Evolutionary conservation across 2,113 vertebrate genomes (phyloP).

Genomic region (Euleptes europaea): DNA sequence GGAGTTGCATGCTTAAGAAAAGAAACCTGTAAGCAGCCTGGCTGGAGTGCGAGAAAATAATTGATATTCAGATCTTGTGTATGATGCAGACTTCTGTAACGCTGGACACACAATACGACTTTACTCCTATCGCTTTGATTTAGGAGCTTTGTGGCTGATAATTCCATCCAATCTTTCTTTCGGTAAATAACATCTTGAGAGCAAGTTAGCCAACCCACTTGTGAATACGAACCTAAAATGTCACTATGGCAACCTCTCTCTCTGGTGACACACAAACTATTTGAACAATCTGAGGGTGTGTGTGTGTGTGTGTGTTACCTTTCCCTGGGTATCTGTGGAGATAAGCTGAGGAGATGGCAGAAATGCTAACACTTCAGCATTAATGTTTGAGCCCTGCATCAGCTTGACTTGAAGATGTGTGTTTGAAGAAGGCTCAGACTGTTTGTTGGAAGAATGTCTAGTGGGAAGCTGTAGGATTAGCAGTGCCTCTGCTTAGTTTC

Average conservation of each 20-base stretch:
- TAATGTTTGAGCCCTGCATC: constrained; percentile 15
- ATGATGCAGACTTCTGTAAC: neutral
- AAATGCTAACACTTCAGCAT: constrained; percentile 23
- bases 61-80: neutral
- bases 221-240: constrained; percentile 29
- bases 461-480: neutral
- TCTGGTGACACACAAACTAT: constrained; percentile 33
- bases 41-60: neutral
- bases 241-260: constrained; percentile 1
- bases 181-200: constrained; percentile 36
- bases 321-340: neutral
- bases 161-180: neutral
- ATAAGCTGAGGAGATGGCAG: constrained; percentile 18
- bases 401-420: constrained; percentile 35
- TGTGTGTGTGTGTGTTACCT: constrained; percentile 24
- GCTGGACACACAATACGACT: neutral
- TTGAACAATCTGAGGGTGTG: constrained; percentile 33
- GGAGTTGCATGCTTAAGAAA: neutral
- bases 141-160: neutral
- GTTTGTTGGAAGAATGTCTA: neutral
- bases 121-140: neutral
- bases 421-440: constrained; percentile 43
- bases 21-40: no score
- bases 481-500: neutral
- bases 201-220: constrained; percentile 44